Base-by-base conservation (phyloP, 2,888 invertebrate genomes). In the Agrochola lychnidis region DNA sequence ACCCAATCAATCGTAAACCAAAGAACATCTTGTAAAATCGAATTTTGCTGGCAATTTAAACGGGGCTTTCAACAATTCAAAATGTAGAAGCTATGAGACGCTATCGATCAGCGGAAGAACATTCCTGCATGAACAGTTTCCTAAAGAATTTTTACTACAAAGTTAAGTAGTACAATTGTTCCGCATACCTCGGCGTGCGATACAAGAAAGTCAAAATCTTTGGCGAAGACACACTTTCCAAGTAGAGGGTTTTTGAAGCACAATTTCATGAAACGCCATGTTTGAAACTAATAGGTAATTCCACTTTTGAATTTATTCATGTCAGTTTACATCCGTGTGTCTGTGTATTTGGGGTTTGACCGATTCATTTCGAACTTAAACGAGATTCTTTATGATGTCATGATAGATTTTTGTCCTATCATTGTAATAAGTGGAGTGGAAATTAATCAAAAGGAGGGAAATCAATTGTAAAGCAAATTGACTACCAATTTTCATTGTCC, bases 101-200 rank as follows among this genome's bases (percentile, higher is more conserved):
- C 22, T 67, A 62, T 77, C 57, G 64, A 74, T 71, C 75, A 72
- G 40, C n/a, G 2, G 16, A 73, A 68, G 59, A 78, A 82, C 75
- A 82, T 79, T 84, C 76, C 66, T n/a, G 30, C 73, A 73, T 68
- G 62, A 73, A 79, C 53, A 56, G 61, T 61, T 77, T 57, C 45
- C 36, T 51, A 14, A 63, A 71, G 87, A 76, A 76, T 78, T 67
- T 79, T 84, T 74, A 70, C 72, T 25, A 51, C 73, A 12, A 82
- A 87, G 62, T 68, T 30, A 51, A 62, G 61, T 70, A 70, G 45
- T 48, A 71, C 71, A 30, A 14, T 57, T 70, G 51, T 78, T 68
- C 71, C 73, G 56, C 82, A 86, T 84, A 82, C 78, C 40, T 78
- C 48, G 19, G 77, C 74, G 79, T 76, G 25, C 62, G 53, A 48